Conservation (phyloP, 2,113 vertebrate species). For the Lepisosteus oculatus region DNA sequence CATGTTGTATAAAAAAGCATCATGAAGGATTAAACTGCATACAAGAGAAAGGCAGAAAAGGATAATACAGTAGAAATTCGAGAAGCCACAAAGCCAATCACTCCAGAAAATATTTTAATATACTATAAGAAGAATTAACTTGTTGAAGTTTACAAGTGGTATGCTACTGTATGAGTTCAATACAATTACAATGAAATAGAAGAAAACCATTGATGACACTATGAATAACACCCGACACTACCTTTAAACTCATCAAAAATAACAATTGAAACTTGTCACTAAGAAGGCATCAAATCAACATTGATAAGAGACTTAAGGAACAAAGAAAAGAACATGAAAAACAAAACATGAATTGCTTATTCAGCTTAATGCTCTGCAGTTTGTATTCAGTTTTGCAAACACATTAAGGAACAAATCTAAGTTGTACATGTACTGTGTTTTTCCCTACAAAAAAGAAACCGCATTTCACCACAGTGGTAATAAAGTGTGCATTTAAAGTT, state of each 20-base stretch:
- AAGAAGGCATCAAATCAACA: slow-evolving; percentile 18
- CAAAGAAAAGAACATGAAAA: not conserved
- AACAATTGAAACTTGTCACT: slow-evolving; percentile 11
- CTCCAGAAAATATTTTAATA: slow-evolving; percentile 19
- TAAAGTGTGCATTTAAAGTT: not conserved
- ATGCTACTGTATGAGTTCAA: slow-evolving; percentile 16
- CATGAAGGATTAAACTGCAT: not conserved
- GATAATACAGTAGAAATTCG: slow-evolving; percentile 21
- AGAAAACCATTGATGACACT: slow-evolving; percentile 23
- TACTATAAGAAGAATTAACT: slow-evolving; percentile 14
- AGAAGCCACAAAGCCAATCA: slow-evolving; percentile 28
- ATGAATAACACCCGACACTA: slow-evolving; percentile 18
- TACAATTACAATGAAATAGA: slow-evolving; percentile 18
- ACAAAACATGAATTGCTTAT: not conserved
- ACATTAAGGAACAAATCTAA: not conserved
- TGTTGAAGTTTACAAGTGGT: slow-evolving; percentile 23
- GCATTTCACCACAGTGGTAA: not conserved
- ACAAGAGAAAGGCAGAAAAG: slow-evolving; percentile 22
- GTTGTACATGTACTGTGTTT: too few species aligned
- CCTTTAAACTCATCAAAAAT: slow-evolving; percentile 4
- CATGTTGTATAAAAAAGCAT: too few species aligned
- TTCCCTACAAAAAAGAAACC: not conserved
- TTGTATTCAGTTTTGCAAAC: not conserved
- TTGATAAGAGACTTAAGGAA: not conserved
- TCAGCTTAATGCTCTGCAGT: not conserved